Evolutionary conservation across 2,888 invertebrate species (phyloP).

Genomic region (Brachyptera putata): DNA sequence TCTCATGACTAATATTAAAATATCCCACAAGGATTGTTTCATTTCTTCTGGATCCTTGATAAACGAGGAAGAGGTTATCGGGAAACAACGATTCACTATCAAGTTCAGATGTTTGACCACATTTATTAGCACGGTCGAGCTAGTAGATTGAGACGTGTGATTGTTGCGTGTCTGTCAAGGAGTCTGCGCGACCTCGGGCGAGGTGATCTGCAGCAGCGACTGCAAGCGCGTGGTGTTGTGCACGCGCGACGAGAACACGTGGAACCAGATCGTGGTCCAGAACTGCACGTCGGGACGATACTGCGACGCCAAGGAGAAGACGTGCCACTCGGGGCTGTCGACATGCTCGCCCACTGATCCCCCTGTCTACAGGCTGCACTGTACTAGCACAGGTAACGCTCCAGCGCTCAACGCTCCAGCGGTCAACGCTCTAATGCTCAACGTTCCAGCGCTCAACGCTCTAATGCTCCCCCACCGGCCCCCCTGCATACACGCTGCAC

Average conservation of each 20-base stretch:
- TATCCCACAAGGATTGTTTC: no score
- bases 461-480: slow-evolving; percentile 9
- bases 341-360: slow-evolving; percentile 10
- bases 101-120: no score
- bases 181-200: not conserved
- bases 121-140: no score
- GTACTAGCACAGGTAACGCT: not conserved
- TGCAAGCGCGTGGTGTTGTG: not conserved
- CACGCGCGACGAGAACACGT: not conserved
- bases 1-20: no score
- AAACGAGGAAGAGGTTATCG: no score
- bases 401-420: not conserved
- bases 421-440: not conserved
- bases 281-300: not conserved
- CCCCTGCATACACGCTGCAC: slow-evolving; percentile 8
- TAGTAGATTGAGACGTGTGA: no score
- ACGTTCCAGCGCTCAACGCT: no score
- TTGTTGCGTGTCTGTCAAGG: not conserved
- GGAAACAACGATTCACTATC: no score
- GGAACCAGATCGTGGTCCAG: not conserved
- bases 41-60: no score
- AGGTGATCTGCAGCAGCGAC: slow-evolving; percentile 6
- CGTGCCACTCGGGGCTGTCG: not conserved
- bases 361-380: slow-evolving; percentile 9
- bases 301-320: not conserved